Conservation (phyloP, 2,113 vertebrate genomes). For the Dasyornis broadbenti region DNA sequence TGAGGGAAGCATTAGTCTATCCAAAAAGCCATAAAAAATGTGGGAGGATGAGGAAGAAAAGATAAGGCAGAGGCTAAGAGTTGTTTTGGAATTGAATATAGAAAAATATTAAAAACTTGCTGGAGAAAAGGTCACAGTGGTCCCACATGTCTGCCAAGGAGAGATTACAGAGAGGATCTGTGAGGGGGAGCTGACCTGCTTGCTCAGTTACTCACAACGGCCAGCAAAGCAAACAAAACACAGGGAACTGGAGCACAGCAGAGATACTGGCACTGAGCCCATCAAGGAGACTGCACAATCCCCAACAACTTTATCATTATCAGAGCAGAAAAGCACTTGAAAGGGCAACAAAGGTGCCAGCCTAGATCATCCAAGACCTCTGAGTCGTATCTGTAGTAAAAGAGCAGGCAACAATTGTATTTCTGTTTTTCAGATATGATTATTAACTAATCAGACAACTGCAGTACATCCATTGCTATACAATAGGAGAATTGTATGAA, state of each 20-base stretch:
- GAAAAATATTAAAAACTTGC: neutral
- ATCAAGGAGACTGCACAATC: neutral
- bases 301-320: neutral
- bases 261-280: neutral
- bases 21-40: neutral
- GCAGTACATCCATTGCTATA: neutral
- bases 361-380: neutral
- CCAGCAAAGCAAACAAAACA: neutral
- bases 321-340: neutral
- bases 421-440: neutral
- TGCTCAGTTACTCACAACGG: neutral
- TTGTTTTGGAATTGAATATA: neutral
- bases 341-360: neutral
- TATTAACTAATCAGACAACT: neutral
- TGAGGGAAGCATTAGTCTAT: neutral
- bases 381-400: neutral
- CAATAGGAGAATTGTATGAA: neutral
- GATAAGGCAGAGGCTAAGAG: neutral
- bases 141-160: neutral
- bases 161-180: neutral
- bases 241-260: neutral
- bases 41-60: neutral
- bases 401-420: neutral
- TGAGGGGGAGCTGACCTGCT: neutral
- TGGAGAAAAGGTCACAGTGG: neutral